Evolutionary conservation across 2,888 invertebrate genomes (phyloP).

Genomic region (Julus scandinavius): DNA sequence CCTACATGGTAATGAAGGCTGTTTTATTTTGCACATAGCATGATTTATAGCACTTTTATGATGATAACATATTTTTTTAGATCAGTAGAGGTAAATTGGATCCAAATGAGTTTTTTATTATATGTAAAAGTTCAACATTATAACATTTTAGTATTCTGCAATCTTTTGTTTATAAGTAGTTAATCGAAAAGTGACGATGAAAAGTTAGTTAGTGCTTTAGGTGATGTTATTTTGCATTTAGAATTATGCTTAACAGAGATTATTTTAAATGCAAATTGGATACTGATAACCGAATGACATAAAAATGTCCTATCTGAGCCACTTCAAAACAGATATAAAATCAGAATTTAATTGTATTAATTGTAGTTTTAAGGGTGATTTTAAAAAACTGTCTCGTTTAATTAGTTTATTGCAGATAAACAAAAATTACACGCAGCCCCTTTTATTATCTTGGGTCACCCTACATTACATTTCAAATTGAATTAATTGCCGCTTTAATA

Average conservation of each 20-base stretch:
- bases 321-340: neutral
- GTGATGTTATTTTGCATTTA: neutral
- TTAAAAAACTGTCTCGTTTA: neutral
- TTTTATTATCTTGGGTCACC: neutral
- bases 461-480: neutral
- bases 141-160: neutral
- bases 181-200: neutral
- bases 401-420: neutral
- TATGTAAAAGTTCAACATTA: neutral
- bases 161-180: neutral
- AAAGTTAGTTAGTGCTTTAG: neutral
- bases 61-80: neutral
- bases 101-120: neutral
- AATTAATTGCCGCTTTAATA: neutral
- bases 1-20: neutral
- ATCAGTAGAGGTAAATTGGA: neutral
- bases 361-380: neutral
- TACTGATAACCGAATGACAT: neutral
- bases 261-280: neutral
- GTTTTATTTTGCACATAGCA: neutral
- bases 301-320: neutral
- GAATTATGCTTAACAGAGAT: neutral
- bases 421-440: neutral
- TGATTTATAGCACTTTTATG: conserved; percentile 4
- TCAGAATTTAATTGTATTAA: neutral